A percentile compares a stretch with the other conserved stretches of the same genome.
These are phyloP conservation scores for Tragelaphus strepsiceros DNA, from an alignment of 2,113 vertebrate species.

Conservation along the genomic window DNA sequence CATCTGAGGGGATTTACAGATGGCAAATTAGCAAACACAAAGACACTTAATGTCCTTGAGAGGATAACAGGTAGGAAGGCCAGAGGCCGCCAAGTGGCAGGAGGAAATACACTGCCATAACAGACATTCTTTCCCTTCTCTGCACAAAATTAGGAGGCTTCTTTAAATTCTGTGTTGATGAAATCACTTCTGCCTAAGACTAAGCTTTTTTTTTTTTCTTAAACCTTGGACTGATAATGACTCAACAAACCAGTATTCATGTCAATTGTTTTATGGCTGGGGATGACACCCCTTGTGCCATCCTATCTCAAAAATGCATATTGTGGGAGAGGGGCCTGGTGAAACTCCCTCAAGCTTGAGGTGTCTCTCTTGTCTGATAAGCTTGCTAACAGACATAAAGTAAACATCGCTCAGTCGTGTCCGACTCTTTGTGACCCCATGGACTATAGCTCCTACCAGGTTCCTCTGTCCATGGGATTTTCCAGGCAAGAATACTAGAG, in stretches of 20 bases:
- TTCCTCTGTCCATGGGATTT: no score
- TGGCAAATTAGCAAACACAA: not conserved
- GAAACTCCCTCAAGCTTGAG: not conserved
- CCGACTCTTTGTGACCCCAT: no score
- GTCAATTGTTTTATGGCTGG: not conserved
- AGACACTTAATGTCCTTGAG: not conserved
- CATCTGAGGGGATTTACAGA: not conserved
- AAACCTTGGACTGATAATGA: not conserved
- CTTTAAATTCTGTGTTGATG: not conserved
- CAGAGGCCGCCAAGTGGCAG: not conserved
- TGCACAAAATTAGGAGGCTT: not conserved
- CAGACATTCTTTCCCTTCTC: not conserved
- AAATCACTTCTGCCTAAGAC: not conserved
- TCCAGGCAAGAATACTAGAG: no score
- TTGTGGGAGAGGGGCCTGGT: not conserved
- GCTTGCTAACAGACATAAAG: not conserved
- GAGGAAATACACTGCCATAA: not conserved
- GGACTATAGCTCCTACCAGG: no score
- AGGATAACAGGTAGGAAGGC: not conserved
- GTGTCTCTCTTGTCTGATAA: not conserved
- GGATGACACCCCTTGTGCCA: not conserved
- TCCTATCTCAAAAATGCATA: not conserved
- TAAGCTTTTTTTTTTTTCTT: not conserved
- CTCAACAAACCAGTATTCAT: not conserved
- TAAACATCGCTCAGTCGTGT: no score